Conservation (phyloP, 2,888 invertebrate species). For the Scaptomyza flava region DNA sequence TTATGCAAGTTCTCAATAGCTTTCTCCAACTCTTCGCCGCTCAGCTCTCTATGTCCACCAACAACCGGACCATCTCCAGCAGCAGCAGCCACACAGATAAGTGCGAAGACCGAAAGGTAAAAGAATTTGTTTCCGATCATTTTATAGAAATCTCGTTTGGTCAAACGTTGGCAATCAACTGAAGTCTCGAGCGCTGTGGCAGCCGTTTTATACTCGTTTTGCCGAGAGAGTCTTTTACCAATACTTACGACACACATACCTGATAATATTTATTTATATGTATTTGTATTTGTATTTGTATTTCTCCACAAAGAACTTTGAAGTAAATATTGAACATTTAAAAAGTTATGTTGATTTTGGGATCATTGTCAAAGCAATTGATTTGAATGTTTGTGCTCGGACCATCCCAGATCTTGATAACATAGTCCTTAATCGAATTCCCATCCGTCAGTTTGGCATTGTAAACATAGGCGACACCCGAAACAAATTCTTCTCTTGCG, state of each 20-base stretch:
- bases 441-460: neutral
- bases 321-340: constrained; percentile 1
- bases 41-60: constrained; percentile 47
- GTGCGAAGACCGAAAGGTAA: constrained; percentile 29
- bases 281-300: neutral
- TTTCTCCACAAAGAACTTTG: neutral
- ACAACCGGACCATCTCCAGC: neutral
- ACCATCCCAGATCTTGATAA: constrained; percentile 3
- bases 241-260: neutral
- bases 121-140: constrained; percentile 31
- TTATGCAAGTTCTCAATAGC: constrained; percentile 37
- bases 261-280: neutral
- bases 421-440: neutral
- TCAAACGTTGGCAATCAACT: constrained; percentile 20
- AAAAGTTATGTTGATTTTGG: neutral
- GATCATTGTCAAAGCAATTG: constrained; percentile 6
- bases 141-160: neutral
- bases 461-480: neutral
- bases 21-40: constrained; percentile 17
- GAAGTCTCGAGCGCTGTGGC: neutral
- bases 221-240: neutral
- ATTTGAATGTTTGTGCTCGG: neutral
- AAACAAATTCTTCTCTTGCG: neutral
- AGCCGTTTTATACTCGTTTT: constrained; percentile 15
- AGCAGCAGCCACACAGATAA: constrained; percentile 18